Percentiles rank a stretch among this genome's conserved stretches.
phyloP scores from a whole-genome alignment of 2,888 invertebrate species.

The Andrena fulva region DNA sequence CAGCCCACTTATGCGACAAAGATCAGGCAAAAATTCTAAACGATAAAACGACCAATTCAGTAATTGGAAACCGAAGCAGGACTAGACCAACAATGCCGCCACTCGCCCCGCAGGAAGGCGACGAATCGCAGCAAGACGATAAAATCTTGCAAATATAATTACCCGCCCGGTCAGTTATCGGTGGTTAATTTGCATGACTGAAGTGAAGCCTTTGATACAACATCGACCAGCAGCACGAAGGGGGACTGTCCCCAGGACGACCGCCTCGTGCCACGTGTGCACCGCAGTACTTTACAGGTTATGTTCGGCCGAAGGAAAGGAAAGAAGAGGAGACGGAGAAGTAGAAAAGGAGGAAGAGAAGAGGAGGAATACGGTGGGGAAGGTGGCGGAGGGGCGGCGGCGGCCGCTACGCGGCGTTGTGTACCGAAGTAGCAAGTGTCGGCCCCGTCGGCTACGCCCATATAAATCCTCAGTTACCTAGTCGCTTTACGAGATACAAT shows the following conservation, averaged over 20 bases:
- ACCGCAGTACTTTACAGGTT: slow-evolving; percentile 53
- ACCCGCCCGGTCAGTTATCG: slow-evolving; percentile 41
- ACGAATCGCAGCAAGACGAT: slow-evolving; percentile 31
- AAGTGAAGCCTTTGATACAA: slow-evolving; percentile 57
- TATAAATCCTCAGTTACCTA: slow-evolving; percentile 80
- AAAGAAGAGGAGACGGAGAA: slow-evolving; percentile 22
- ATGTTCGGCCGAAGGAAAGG: slow-evolving; percentile 56
- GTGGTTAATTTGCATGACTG: slow-evolving; percentile 62
- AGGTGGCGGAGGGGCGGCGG: slow-evolving; percentile 45
- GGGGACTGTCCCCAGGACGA: slow-evolving; percentile 37
- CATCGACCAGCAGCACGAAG: slow-evolving; percentile 26
- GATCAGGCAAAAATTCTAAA: slow-evolving; percentile 18
- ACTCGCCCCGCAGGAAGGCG: neutral
- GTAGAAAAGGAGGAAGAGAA: slow-evolving; percentile 27
- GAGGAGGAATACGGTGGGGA: slow-evolving; percentile 17
- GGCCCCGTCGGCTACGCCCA: slow-evolving; percentile 78
- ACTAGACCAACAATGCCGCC: neutral
- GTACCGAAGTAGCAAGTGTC: slow-evolving; percentile 77
- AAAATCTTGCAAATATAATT: slow-evolving; percentile 53
- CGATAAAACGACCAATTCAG: neutral
- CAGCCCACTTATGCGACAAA: too few species aligned
- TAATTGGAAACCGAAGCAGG: too few species aligned
- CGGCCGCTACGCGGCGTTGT: slow-evolving; percentile 63
- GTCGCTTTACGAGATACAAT: slow-evolving; percentile 79
- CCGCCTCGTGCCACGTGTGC: slow-evolving; percentile 65